phyloP scores from a whole-genome alignment of 2,888 invertebrate species.

The Eilema sororculum region DNA sequence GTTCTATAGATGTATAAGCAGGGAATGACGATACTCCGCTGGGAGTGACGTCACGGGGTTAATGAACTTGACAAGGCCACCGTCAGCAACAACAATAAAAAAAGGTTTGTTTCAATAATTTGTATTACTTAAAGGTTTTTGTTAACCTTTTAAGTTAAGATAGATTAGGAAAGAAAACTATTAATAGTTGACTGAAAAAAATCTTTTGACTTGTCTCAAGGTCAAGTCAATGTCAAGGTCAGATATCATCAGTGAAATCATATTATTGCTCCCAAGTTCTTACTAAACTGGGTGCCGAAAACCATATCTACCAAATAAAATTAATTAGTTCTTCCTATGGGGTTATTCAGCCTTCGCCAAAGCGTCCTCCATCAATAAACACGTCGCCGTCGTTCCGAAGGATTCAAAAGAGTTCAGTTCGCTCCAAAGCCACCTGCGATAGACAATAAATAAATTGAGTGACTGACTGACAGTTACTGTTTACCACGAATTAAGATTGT shows the following conservation, averaged over 20 bases:
- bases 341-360: no score
- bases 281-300: neutral
- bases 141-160: neutral
- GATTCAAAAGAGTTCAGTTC: no score
- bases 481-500: no score
- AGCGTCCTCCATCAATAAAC: no score
- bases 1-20: neutral
- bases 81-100: constrained; percentile 39
- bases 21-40: constrained; percentile 39
- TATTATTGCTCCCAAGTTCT: neutral
- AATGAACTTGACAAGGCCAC: constrained; percentile 61
- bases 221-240: neutral
- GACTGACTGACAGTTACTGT: no score
- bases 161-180: neutral
- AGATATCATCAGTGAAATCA: no score
- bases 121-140: neutral
- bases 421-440: no score
- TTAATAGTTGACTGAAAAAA: no score
- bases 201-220: neutral
- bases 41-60: constrained; percentile 59
- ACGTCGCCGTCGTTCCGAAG: no score
- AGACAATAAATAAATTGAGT: no score
- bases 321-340: no score
- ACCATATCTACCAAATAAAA: no score
- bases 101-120: constrained; percentile 9